Base-by-base conservation (phyloP, 2,888 invertebrate genomes). In the Pheosia tremula region DNA sequence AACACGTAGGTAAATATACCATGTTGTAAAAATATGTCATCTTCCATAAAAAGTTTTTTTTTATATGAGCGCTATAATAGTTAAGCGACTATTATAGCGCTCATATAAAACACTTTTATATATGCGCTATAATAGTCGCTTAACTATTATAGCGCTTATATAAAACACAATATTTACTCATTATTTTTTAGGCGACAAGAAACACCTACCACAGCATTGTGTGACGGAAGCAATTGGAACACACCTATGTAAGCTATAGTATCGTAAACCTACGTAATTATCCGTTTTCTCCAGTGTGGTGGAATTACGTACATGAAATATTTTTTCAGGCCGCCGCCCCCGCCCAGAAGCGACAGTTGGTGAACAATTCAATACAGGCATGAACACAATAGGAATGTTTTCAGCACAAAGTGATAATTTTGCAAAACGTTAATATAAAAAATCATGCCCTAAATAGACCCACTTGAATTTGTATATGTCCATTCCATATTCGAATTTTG, bases 271-370 rank as follows among this genome's bases (percentile, higher is more conserved):
- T 45, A 36, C 36, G 7, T 24, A 36, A 37, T 52, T 9, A 36
- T 24, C 24, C 13, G 7, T 11, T 7, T 4, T 49, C 10, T 49
- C 13, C 5, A 49, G 5, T 13, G 49, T 11, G 11, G 7, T 49
- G 7, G 13, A 49, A 49, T 49, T 49, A 5, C 13, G 5, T 9
- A 10, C 10, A n/a, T 49, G 11, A 50, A 13, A 24, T 50, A 13
- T 50, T 67, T 63, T 88, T 87, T 49, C 83, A 93, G 93, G 7
- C 88, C 90, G 2, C 91, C 90, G 24, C 90, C 91, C 0, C 89
- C 90, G 0, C 91, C 91, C 0, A 83, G 90, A 71, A 88, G 83
- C 70, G 92, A 92, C 68, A 92, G 91, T 70, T 93, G 92, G 92
- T 93, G 82, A 89, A 68, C 24, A 24, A 2, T 24, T n/a, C n/a